Evolutionary conservation across 2,113 vertebrate genomes (phyloP).

Genomic region (Pachypanchax playfairii): DNA sequence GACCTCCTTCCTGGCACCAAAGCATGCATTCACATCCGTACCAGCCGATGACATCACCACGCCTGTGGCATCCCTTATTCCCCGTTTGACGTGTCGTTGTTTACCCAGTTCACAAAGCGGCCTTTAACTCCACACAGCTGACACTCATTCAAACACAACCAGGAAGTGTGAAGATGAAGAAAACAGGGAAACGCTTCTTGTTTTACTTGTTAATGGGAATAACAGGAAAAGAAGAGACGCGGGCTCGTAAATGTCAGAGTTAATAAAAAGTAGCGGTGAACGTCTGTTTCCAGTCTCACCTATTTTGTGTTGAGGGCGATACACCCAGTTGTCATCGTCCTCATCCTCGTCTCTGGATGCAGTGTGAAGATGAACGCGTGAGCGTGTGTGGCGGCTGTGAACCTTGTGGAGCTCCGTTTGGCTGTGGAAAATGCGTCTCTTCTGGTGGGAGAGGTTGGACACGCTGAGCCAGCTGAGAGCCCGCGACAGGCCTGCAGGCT

Average conservation of each 20-base stretch:
- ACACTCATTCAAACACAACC: constrained; percentile 9
- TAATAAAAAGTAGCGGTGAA: background rate
- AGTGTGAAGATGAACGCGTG: constrained; percentile 48
- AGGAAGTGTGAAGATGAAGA: constrained; percentile 51
- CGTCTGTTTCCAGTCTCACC: constrained; percentile 78
- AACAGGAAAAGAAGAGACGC: too few species aligned
- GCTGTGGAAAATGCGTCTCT: constrained; percentile 90
- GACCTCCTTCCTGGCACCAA: constrained; percentile 28
- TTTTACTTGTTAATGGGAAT: too few species aligned
- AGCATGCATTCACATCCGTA: constrained; percentile 31
- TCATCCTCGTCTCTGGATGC: constrained; percentile 68
- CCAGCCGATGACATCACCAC: constrained; percentile 61
- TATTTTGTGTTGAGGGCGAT: constrained; percentile 85
- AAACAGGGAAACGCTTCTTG: constrained; percentile 46
- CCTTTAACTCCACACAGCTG: constrained; percentile 45
- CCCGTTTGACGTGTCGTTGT: constrained; percentile 34
- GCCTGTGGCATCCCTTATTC: constrained; percentile 39
- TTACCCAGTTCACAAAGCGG: constrained; percentile 42
- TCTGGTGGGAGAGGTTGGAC: constrained; percentile 88
- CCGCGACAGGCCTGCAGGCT: constrained; percentile 82
- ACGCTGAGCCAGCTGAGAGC: constrained; percentile 94
- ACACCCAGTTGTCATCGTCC: constrained; percentile 88
- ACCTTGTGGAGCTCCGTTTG: constrained; percentile 86
- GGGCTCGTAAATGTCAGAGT: background rate
- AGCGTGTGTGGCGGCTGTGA: constrained; percentile 39